phyloP scores from a whole-genome alignment of 2,797 vertebrate genomes.

The Falco cherrug region DNA sequence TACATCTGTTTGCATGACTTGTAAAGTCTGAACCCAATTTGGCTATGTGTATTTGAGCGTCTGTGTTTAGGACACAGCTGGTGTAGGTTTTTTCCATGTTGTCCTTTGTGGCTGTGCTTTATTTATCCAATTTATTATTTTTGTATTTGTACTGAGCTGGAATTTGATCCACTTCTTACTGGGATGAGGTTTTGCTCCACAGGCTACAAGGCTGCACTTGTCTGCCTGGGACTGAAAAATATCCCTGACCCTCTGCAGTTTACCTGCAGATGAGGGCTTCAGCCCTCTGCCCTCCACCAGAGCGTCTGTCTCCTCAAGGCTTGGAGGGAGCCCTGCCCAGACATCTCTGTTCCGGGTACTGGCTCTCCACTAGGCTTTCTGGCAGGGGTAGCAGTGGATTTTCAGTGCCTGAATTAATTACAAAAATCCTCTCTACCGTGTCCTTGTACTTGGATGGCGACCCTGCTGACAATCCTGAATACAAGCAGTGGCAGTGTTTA shows the following conservation, averaged over 20 bases:
- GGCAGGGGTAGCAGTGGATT: background rate
- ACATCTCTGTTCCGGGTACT: background rate
- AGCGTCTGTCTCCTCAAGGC: background rate
- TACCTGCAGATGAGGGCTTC: background rate
- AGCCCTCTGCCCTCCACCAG: background rate
- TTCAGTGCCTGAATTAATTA: background rate
- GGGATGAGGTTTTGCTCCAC: background rate
- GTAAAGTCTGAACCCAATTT: background rate
- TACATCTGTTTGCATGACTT: background rate
- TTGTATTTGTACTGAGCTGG: slow-evolving; percentile 32
- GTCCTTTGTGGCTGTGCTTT: slow-evolving; percentile 34
- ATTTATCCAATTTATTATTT: slow-evolving; percentile 38
- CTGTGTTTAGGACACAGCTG: slow-evolving; percentile 2
- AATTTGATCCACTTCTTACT: background rate
- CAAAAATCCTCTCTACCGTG: background rate
- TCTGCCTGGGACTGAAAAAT: background rate
- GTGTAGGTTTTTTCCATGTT: slow-evolving; percentile 30
- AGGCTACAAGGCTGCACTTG: background rate
- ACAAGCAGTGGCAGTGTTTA: background rate
- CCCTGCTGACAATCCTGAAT: background rate
- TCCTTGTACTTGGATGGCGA: background rate
- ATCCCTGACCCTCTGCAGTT: background rate
- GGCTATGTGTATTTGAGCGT: background rate
- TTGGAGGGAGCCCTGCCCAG: background rate
- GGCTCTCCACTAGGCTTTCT: background rate